phyloP scores from a whole-genome alignment of 2,888 invertebrate species.

The Brachypalpus laphriformis region DNA sequence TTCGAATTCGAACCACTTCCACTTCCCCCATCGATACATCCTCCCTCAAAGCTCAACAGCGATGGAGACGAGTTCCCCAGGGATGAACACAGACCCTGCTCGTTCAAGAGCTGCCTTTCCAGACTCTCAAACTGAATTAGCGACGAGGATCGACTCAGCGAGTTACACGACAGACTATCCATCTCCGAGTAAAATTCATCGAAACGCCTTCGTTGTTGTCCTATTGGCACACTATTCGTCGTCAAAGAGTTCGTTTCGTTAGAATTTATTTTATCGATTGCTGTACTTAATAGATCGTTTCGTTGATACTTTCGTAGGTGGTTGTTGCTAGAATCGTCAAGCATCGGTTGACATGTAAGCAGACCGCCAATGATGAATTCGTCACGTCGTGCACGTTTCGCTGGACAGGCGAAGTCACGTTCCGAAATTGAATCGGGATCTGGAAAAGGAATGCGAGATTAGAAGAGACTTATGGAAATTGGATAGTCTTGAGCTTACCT shows the following conservation, averaged over 20 bases:
- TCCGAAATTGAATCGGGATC: conserved; percentile 85
- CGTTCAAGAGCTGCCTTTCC: conserved; percentile 86
- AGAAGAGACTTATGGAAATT: neutral
- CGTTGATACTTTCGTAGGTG: conserved; percentile 75
- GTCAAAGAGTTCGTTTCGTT: conserved; percentile 61
- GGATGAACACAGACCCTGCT: conserved; percentile 81
- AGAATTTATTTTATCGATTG: conserved; percentile 59
- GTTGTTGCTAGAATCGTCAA: conserved; percentile 46
- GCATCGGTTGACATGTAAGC: conserved; percentile 55
- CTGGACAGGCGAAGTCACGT: conserved; percentile 89
- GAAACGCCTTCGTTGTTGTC: conserved; percentile 77
- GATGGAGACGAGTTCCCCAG: conserved; percentile 82
- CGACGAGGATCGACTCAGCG: conserved; percentile 91
- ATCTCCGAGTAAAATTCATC: conserved; percentile 82
- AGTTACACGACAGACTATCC: conserved; percentile 84
- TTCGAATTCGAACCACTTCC: conserved; percentile 78
- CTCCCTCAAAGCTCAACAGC: conserved; percentile 79
- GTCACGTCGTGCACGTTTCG: conserved; percentile 88
- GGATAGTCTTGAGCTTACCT: conserved; percentile 76
- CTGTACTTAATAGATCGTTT: conserved; percentile 72
- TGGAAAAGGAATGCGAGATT: conserved; percentile 55
- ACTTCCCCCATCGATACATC: conserved; percentile 60
- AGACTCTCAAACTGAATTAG: conserved; percentile 93
- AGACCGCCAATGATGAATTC: conserved; percentile 76
- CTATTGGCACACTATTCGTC: conserved; percentile 22